phyloP scores from a whole-genome alignment of 53 echinoderm and acorn worm species.

The Arbacia lixula region DNA sequence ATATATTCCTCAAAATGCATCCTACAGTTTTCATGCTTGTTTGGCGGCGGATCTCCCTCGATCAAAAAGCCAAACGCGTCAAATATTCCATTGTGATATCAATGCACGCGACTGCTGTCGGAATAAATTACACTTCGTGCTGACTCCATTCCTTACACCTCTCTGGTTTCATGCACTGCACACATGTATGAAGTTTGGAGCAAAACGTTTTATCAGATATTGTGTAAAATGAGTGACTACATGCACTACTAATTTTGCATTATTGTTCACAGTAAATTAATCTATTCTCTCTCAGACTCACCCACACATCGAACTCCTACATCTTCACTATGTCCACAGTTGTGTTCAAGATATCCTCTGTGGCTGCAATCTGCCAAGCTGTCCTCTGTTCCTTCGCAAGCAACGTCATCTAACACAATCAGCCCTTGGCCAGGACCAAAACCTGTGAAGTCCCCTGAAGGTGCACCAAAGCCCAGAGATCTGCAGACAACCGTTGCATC shows the following conservation, averaged over 20 bases:
- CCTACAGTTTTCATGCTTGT: no score
- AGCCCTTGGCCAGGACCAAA: conserved; percentile 1
- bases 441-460: background rate
- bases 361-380: conserved; percentile 6
- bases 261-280: background rate
- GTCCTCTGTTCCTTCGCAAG: background rate
- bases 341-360: conserved; percentile 1
- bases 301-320: conserved; percentile 7
- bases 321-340: conserved; percentile 26
- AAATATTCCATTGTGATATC: no score
- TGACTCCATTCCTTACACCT: no score
- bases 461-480: background rate
- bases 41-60: no score
- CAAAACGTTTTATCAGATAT: no score
- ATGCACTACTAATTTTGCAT: background rate
- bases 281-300: background rate
- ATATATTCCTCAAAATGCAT: no score
- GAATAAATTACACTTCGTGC: no score
- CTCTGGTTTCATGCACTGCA: no score
- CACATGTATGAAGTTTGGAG: no score
- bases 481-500: conserved; percentile 30
- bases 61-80: no score
- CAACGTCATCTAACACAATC: conserved; percentile 18
- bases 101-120: no score
- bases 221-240: no score